These are phyloP conservation scores for Conger conger DNA, from an alignment of 2,113 vertebrate species.

Conservation along the genomic window DNA sequence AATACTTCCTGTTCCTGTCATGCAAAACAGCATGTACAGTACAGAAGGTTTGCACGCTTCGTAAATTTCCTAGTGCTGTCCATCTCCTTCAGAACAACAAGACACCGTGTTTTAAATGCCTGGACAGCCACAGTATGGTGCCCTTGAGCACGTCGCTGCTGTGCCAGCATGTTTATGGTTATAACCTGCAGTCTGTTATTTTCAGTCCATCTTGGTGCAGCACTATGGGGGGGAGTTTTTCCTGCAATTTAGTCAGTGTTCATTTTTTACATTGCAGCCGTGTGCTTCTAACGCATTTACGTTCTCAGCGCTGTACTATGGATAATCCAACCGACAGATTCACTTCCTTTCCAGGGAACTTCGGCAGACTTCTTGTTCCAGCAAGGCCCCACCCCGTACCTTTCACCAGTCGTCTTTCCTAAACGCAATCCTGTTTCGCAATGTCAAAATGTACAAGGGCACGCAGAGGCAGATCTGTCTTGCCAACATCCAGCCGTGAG, in stretches of 20 bases:
- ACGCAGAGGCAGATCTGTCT: neutral
- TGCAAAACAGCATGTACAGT: neutral
- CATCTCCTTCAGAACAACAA: neutral
- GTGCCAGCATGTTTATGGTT: neutral
- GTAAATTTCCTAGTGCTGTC: neutral
- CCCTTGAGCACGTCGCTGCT: neutral
- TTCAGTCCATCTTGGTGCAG: neutral
- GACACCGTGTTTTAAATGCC: neutral
- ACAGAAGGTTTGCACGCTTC: neutral
- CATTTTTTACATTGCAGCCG: too few species aligned
- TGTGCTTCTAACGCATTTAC: too few species aligned
- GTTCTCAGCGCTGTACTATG: too few species aligned
- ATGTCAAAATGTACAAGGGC: too few species aligned
- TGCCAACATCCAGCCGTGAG: neutral
- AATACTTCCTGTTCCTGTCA: neutral
- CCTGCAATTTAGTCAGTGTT: too few species aligned
- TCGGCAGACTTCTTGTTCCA: too few species aligned
- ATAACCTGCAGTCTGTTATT: neutral
- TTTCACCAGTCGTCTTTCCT: neutral
- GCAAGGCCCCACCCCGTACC: neutral
- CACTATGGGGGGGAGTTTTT: neutral
- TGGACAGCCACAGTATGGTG: neutral
- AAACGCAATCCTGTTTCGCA: neutral
- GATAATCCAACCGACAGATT: neutral
- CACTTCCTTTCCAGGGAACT: neutral